Evolutionary conservation across 2,888 invertebrate genomes (phyloP), one percentile per base, ranked within the genome.

Genomic region (Cynaeus angustus): DNA sequence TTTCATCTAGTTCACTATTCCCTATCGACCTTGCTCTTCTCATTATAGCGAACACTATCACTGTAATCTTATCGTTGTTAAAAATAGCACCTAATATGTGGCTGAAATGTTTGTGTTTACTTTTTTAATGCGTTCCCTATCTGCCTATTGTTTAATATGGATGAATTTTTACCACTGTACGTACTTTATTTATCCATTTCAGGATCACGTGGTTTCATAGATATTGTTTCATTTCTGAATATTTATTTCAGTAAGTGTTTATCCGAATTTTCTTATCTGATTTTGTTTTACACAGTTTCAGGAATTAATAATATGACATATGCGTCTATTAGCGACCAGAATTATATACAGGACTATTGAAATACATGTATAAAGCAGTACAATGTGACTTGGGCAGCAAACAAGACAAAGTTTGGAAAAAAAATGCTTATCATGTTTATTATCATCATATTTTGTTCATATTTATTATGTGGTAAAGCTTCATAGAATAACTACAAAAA

Each of bases 1-100:
- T 79, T 77, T 72, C 76, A 75, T 77, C 74, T 77, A 75, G 75
- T 76, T 79, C 75, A 76, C 66, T 72, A 73, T 70, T 74, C 74
- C 76, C 75, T 72, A 73, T 66, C 75, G 80, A 76, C 81, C 80
- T 81, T 80, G 80, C 69, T 70, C 74, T 71, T 76, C 76, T 79
- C 79, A 77, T 79, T 78, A 77, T 73, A 72, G 68, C 69, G 59
- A 56, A 30, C 56, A 68, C 53, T 64, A 68, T 68, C 80, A 74
- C 64, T 74, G 74, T 80, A 82, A 83, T 83, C 82, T 83, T 82
- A 83, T 83, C 83, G 79, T 74, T 75, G 72, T 74, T 81, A 81
- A 79, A 80, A 79, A 81, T 79, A 80, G 76, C 73, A 33, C 26
- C 28, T 67, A 67, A 66, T 70, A 66, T 70, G 62, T 48, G 43